Conservation (phyloP, 1,140 invertebrate genomes). For the Lordiphosa mommai region DNA sequence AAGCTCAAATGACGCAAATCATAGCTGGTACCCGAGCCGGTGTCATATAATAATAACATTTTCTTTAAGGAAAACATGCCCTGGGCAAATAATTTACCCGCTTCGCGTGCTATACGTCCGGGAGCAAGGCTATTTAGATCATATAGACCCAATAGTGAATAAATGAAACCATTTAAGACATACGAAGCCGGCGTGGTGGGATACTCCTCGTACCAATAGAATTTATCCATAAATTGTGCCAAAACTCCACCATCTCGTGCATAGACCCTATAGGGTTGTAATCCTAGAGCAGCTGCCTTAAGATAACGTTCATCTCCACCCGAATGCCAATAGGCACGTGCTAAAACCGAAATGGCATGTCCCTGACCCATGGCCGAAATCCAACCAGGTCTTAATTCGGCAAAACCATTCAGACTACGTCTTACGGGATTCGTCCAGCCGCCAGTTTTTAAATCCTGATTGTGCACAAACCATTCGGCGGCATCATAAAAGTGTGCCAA, state of each 20-base stretch:
- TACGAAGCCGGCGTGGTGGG: constrained; percentile 96
- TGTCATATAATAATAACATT: constrained; percentile 95
- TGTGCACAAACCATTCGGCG: constrained; percentile 94
- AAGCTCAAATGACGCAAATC: constrained; percentile 96
- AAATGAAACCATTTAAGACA: constrained; percentile 99
- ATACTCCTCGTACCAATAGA: constrained; percentile 97
- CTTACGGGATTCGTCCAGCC: constrained; percentile 95
- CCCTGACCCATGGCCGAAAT: constrained; percentile 99
- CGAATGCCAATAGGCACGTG: constrained; percentile 92
- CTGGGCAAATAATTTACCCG: constrained; percentile 88
- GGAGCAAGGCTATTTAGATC: constrained; percentile 90
- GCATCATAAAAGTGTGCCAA: constrained; percentile 94
- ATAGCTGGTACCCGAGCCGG: constrained; percentile 97
- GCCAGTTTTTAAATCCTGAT: constrained; percentile 90
- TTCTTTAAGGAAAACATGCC: constrained; percentile 94
- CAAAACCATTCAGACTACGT: constrained; percentile 88
- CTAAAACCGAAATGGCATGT: constrained; percentile 95
- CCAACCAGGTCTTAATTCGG: constrained; percentile 92
- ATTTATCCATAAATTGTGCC: constrained; percentile 90
- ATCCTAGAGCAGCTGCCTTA: constrained; percentile 88
- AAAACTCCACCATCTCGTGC: constrained; percentile 89
- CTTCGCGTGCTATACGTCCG: constrained; percentile 83
- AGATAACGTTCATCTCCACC: constrained; percentile 89
- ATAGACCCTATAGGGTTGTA: constrained; percentile 89
- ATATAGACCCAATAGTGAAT: constrained; percentile 97